Evolutionary conservation across 2,113 vertebrate genomes (phyloP), one percentile per base, ranked within the genome.

Genomic region (Paedocypris sp.): DNA sequence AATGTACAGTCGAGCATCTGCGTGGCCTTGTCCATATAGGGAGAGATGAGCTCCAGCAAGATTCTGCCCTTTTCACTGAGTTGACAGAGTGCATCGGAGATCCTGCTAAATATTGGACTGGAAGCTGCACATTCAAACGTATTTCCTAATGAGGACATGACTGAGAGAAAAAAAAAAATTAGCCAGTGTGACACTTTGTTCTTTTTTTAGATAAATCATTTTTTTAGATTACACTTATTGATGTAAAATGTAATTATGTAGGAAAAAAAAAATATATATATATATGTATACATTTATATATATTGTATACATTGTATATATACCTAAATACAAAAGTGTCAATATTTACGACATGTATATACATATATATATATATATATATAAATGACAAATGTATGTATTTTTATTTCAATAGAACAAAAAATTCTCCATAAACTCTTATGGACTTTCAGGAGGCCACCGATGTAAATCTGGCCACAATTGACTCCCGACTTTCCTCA

Each of bases 141-240:
- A 29, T 49, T 31, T 62, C 60, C 35, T 25, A 36, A 60, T 35
- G 20, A 47, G 19, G 43, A 11, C 43, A 62, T 51, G 15, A 20
- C 4, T 18, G 20, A 18, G 23, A n/a, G 15, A 31, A 36, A 50
- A 52, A 25, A 7, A 48, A 28, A n/a, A 4, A 25, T 41, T 51
- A 8, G 28, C 38, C 41, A 36, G 43, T 15, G 32, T 26, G 15
- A 7, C n/a, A 3, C n/a, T n/a, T n/a, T n/a, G n/a, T n/a, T n/a
- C n/a, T n/a, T n/a, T n/a, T n/a, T n/a, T n/a, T n/a, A n/a, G n/a
- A n/a, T n/a, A n/a, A n/a, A n/a, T n/a, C n/a, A n/a, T n/a, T n/a
- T n/a, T n/a, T n/a, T n/a, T n/a, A n/a, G n/a, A n/a, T n/a, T n/a
- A n/a, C n/a, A n/a, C n/a, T n/a, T n/a, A n/a, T n/a, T n/a, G n/a